phyloP scores from a whole-genome alignment of 37 sponge, comb jelly and placozoan species.

The Theonella swinhoei region DNA sequence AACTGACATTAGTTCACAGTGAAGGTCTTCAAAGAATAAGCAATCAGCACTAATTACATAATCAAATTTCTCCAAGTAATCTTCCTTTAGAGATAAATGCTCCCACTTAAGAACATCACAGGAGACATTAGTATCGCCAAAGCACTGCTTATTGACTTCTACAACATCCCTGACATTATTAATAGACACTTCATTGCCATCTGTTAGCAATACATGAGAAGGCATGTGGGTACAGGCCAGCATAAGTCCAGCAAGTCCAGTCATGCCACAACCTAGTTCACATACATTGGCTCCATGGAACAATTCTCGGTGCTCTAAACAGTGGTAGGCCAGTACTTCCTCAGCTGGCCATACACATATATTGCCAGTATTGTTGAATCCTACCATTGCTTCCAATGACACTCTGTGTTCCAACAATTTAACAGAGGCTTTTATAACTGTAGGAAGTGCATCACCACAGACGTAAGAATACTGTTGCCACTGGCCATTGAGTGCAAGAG shows the following conservation, averaged over 20 bases:
- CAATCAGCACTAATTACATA: slow-evolving; percentile 72
- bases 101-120: slow-evolving; percentile 54
- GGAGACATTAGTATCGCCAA: slow-evolving; percentile 15
- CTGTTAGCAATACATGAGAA: slow-evolving; percentile 54
- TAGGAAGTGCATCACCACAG: background rate
- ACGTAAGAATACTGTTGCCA: background rate
- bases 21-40: slow-evolving; percentile 58
- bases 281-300: slow-evolving; percentile 47
- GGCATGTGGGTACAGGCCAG: slow-evolving; percentile 45
- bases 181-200: slow-evolving; percentile 63
- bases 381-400: slow-evolving; percentile 42
- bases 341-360: slow-evolving; percentile 85
- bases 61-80: slow-evolving; percentile 35
- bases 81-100: background rate
- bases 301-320: slow-evolving; percentile 37
- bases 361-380: slow-evolving; percentile 87
- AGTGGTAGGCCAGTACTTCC: slow-evolving; percentile 75
- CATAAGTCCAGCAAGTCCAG: slow-evolving; percentile 72
- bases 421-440: background rate
- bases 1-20: slow-evolving; percentile 10
- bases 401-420: background rate
- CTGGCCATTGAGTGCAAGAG: background rate
- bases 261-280: slow-evolving; percentile 86
- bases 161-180: slow-evolving; percentile 43
- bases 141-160: background rate